These are phyloP conservation scores for Champsocephalus esox DNA, from an alignment of 2,797 vertebrate genomes.

Conservation along the genomic window DNA sequence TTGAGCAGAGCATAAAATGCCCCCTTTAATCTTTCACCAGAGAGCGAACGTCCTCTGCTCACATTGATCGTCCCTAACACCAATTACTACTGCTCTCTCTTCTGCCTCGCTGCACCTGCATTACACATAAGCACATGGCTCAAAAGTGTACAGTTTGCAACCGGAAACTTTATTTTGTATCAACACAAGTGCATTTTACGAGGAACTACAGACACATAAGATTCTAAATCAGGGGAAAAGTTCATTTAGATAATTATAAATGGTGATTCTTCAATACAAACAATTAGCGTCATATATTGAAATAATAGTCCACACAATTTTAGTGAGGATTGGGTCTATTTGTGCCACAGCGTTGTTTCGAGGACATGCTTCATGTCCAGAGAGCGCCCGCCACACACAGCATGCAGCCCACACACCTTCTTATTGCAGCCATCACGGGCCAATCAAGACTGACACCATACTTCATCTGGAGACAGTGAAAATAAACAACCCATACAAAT, in stretches of 20 bases:
- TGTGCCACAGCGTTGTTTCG: neutral
- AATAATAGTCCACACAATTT: neutral
- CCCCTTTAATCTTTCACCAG: neutral
- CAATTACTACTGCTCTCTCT: conserved; percentile 43
- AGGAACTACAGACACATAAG: neutral
- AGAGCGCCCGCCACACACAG: conserved; percentile 35
- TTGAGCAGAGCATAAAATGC: too few relatives aligned
- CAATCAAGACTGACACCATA: conserved; percentile 55
- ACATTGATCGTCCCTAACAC: conserved; percentile 48
- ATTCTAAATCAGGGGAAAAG: conserved; percentile 7
- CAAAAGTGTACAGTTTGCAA: neutral
- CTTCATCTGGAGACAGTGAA: conserved; percentile 54
- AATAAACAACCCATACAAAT: conserved; percentile 39
- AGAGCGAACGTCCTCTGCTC: conserved; percentile 17
- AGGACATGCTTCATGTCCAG: conserved; percentile 23
- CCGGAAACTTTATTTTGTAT: neutral
- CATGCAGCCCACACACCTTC: conserved; percentile 23
- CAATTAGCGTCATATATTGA: neutral
- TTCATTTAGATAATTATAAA: neutral
- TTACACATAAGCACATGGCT: neutral
- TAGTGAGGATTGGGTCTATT: neutral
- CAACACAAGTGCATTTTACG: neutral
- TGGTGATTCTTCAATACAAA: neutral
- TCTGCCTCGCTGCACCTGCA: conserved; percentile 33
- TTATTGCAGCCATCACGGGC: conserved; percentile 27